A percentile compares a stretch with the other conserved stretches of the same genome.
These are phyloP conservation scores for Cyphomyrus discorhynchus DNA, from an alignment of 2,113 vertebrate species.

Conservation along the genomic window DNA sequence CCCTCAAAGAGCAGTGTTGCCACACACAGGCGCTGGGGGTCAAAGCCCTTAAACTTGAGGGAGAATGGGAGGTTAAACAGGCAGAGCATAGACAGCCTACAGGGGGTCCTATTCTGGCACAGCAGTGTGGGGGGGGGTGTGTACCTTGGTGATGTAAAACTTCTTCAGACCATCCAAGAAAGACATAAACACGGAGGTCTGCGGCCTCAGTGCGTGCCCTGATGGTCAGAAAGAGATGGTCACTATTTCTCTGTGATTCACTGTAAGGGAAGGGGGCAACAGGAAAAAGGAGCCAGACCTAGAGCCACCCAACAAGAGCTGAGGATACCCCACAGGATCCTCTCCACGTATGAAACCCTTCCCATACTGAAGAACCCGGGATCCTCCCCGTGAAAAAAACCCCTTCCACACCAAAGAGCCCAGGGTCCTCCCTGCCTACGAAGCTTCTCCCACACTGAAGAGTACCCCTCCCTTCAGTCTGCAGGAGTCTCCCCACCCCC, in stretches of 20 bases:
- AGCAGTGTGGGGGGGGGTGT: background rate
- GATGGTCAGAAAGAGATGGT: slow-evolving; percentile 22
- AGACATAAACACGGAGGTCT: slow-evolving; percentile 96
- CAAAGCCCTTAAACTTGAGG: slow-evolving; percentile 94
- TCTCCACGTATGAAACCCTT: background rate
- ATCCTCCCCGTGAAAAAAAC: background rate
- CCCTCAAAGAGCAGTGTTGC: slow-evolving; percentile 94
- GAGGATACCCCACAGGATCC: background rate
- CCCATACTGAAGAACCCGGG: background rate
- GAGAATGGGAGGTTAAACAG: slow-evolving; percentile 27
- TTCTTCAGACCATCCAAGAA: slow-evolving; percentile 97
- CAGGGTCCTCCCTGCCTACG: background rate
- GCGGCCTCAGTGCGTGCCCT: slow-evolving; percentile 97
- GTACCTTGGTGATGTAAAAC: slow-evolving; percentile 98
- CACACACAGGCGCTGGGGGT: slow-evolving; percentile 81
- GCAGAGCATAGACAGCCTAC: background rate
- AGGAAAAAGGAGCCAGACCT: background rate
- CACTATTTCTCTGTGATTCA: background rate
- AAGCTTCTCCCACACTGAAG: background rate
- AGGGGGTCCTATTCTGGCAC: background rate
- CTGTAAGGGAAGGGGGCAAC: background rate
- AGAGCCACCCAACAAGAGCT: background rate
- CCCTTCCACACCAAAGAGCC: background rate
- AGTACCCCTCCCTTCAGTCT: background rate
- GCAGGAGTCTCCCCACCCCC: background rate